Conservation (phyloP, 1,140 invertebrate genomes). For the Delia radicum region DNA sequence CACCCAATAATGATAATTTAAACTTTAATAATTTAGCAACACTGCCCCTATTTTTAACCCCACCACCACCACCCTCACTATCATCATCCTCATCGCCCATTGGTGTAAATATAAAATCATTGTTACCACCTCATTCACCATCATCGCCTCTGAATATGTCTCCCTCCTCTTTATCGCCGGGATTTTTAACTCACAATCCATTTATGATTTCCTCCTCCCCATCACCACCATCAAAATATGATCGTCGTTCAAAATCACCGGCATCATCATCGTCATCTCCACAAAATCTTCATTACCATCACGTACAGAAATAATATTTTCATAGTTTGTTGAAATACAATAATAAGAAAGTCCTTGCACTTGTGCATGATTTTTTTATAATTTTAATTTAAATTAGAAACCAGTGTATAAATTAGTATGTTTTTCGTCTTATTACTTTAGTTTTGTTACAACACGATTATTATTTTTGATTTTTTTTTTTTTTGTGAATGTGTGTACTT, state of each 20-base stretch:
- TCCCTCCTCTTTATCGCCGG: constrained; percentile 24
- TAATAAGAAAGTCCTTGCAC: background rate
- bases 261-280: background rate
- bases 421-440: background rate
- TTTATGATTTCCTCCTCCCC: background rate
- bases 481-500: background rate
- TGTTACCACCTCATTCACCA: constrained; percentile 22
- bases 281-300: background rate
- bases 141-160: constrained; percentile 1
- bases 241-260: background rate
- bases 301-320: constrained; percentile 13
- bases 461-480: too few species aligned
- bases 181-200: constrained; percentile 8
- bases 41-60: constrained; percentile 54
- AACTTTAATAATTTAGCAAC: constrained; percentile 30
- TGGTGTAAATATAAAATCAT: constrained; percentile 23
- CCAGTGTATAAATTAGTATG: background rate
- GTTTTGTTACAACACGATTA: background rate
- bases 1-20: constrained; percentile 8
- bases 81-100: constrained; percentile 2
- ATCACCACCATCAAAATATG: background rate
- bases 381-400: background rate
- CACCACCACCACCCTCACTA: constrained; percentile 36
- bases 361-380: background rate
- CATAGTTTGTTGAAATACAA: background rate